Evolutionary conservation across 2,113 vertebrate genomes (phyloP).

Genomic region (Lampris incognitus): DNA sequence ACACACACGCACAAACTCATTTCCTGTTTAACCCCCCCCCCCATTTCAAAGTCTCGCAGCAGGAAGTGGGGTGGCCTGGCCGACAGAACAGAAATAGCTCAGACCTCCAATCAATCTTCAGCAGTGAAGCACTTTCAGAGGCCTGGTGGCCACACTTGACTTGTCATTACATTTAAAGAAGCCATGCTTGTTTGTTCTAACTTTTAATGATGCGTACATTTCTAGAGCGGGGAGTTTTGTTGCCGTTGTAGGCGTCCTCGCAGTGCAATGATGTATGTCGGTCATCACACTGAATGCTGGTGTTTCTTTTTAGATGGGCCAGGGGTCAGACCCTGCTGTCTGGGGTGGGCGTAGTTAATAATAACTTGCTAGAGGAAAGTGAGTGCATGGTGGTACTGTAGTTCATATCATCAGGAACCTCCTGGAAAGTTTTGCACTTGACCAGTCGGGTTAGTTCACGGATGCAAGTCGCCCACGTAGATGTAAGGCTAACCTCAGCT

Average conservation of each 20-base stretch:
- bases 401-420: slow-evolving; percentile 11
- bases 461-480: neutral
- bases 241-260: slow-evolving; percentile 10
- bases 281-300: neutral
- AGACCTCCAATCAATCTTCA: neutral
- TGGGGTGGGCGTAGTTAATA: neutral
- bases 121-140: slow-evolving; percentile 51
- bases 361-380: slow-evolving; percentile 7
- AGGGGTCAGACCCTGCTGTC: neutral
- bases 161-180: slow-evolving; percentile 36
- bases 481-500: neutral
- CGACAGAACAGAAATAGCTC: slow-evolving; percentile 32
- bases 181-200: slow-evolving; percentile 34
- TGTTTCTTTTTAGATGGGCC: neutral
- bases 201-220: neutral
- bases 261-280: slow-evolving; percentile 1
- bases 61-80: slow-evolving; percentile 43
- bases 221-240: slow-evolving; percentile 8
- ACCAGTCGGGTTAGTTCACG: neutral
- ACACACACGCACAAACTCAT: slow-evolving; percentile 16
- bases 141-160: rapidly evolving
- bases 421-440: slow-evolving; percentile 30
- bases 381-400: neutral
- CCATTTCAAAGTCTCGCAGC: slow-evolving; percentile 7
- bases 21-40: slow-evolving; percentile 28